Base-by-base conservation (phyloP, 1,140 invertebrate species). In the Drosophila obscura region DNA sequence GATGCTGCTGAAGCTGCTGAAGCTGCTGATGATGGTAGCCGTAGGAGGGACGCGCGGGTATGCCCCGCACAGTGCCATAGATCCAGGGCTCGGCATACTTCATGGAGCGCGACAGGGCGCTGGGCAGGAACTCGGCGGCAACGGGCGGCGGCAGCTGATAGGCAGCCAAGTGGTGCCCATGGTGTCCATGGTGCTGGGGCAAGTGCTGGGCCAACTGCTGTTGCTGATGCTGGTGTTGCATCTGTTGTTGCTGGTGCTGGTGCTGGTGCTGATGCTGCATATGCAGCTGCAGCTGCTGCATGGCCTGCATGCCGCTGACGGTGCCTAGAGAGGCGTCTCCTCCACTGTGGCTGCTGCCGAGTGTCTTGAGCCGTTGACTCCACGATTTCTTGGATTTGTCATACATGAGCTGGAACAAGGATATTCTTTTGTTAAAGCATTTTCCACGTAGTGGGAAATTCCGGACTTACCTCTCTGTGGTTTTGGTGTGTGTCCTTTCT, bases 61-160 rank as follows among this genome's bases (percentile, higher is more conserved):
- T 88, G 9, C 91, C 91, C 68, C 95, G 92, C 1, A 96, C 94
- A 3, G 95, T 96, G 61, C 96, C 95, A 77, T 96, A 96, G 1
- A 96, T 93, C 96, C 96, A 96, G 31, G 95, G 95, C 73, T 96
- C 96, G 1, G 95, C 95, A 92, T 96, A 96, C 73, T 96, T 95
- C 96, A 96, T 96, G 84, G 95, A 96, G 90, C 95, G 95, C 44
- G 95, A 95, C 63, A 96, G 90, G 5, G 94, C 92, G 68, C 93
- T 94, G 13, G 93, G 93, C 73, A 84, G 49, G 62, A 84, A 91
- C 35, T 91, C 90, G 50, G 88, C 85, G 51, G 62, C 77, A 5
- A 69, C 66, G 9, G 83, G 73, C 48, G 73, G 53, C 11, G 82
- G 84, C 61, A 89, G 35, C 46, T 87, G 82, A 55, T 88, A 88